Percentiles rank a stretch among this genome's conserved stretches.
Evolutionary conservation across 2,113 vertebrate genomes (phyloP).

Genomic region (Grantiella picta): DNA sequence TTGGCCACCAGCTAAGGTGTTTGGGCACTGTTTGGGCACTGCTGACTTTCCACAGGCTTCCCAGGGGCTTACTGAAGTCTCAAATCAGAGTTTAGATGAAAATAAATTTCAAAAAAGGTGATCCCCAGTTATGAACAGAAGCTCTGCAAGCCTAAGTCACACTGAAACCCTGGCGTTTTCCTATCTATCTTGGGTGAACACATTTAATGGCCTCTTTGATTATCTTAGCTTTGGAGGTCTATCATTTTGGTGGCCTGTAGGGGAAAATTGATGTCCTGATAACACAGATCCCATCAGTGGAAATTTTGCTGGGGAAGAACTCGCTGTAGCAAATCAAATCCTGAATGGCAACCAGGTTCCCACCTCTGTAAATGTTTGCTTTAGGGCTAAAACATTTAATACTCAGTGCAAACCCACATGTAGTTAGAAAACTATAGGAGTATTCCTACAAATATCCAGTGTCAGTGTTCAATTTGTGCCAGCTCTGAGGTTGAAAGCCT

Average conservation of each 20-base stretch:
- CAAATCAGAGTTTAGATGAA: neutral
- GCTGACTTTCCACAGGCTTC: neutral
- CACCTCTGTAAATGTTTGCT: neutral
- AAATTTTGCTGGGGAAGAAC: neutral
- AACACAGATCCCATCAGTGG: neutral
- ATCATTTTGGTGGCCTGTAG: neutral
- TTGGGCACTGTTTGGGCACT: neutral
- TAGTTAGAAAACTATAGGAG: neutral
- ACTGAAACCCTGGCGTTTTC: neutral
- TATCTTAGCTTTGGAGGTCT: neutral
- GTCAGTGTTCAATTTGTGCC: neutral
- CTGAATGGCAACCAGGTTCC: neutral
- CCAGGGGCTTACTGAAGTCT: neutral
- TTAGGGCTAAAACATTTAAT: neutral
- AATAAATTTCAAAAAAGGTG: neutral
- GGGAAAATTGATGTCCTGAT: neutral
- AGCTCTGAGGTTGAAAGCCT: neutral
- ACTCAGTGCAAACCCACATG: neutral
- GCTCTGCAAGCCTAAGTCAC: neutral
- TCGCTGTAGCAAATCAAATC: neutral
- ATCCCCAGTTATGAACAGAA: neutral
- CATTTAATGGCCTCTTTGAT: neutral
- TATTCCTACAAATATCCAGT: neutral
- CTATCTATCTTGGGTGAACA: rapidly evolving
- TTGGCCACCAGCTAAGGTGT: neutral